Evolutionary conservation across 2,113 vertebrate genomes (phyloP), one percentile per base, ranked within the genome.

Genomic region (Lucifuga dentata): DNA sequence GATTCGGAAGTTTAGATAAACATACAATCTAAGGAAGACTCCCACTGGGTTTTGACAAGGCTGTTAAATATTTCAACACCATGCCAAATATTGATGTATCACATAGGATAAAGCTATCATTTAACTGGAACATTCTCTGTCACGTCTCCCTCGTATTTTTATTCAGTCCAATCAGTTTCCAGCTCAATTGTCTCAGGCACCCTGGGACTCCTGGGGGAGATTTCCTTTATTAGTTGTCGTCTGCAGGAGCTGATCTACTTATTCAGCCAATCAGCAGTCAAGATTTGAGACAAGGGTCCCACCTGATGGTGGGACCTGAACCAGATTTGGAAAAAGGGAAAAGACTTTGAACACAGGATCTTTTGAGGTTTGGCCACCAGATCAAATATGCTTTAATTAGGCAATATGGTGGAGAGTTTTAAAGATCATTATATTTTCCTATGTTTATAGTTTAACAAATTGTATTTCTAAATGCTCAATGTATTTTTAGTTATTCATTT

Each of bases 201-300:
- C 3, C 58, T 9, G 78, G 68, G 63, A 83, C 39, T 72, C 75
- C 81, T 55, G 15, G 38, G 62, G 55, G 69, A 66, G 65, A 80
- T 57, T 76, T 89, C 83, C 83, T 89, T 85, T 89, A 89, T 91
- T 89, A 90, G 88, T 73, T 83, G 69, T 78, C 58, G 13, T 84
- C 76, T 75, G 64, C 83, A 84, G 61, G 69, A 87, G 73, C 76
- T 90, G 88, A 88, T 92, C 91, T 78, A 92, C 81, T 90, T 92
- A 78, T 24, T 67, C 66, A 75, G 65, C 86, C 88, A 89, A 85
- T 90, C 81, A 89, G 83, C 73, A 59, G 57, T 77, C 72, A 62
- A 64, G 67, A 43, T 66, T 67, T 46, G 58, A 88, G 78, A 80
- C 67, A 73, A 71, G 49, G 68, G 64, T 79, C 76, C 76, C 83